phyloP scores from a whole-genome alignment of 1,140 invertebrate species.

The Proales similis region DNA sequence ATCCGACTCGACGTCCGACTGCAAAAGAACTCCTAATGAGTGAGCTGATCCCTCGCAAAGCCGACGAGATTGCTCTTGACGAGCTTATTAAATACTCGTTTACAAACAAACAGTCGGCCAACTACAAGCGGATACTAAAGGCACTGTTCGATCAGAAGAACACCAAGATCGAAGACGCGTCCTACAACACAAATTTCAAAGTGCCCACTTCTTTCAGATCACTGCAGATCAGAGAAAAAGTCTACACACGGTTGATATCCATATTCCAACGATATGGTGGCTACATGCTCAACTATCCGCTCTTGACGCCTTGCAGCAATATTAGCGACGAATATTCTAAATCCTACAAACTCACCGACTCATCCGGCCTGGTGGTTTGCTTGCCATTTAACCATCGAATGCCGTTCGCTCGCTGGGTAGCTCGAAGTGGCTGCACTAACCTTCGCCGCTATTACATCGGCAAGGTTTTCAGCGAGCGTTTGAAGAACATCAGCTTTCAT shows the following conservation, averaged over 20 bases:
- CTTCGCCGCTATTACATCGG: constrained; percentile 30
- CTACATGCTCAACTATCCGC: constrained; percentile 26
- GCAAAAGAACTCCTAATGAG: constrained; percentile 17
- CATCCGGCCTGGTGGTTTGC: constrained; percentile 21
- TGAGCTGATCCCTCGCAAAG: constrained; percentile 18
- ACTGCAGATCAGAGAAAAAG: constrained; percentile 15
- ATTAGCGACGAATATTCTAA: constrained; percentile 27
- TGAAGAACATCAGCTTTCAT: constrained; percentile 17
- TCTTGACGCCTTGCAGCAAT: constrained; percentile 21
- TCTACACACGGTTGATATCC: constrained; percentile 4
- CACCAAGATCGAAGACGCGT: constrained; percentile 11
- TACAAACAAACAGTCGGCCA: constrained; percentile 21
- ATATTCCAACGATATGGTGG: constrained; percentile 31
- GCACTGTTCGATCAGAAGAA: constrained; percentile 28
- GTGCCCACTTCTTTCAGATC: not conserved
- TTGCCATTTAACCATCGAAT: constrained; percentile 30
- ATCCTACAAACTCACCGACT: constrained; percentile 9
- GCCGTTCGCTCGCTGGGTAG: constrained; percentile 19
- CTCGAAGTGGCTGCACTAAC: constrained; percentile 14
- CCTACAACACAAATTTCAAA: constrained; percentile 17
- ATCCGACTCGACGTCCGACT: constrained; percentile 1
- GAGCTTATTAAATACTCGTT: constrained; percentile 32
- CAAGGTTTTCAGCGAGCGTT: constrained; percentile 14
- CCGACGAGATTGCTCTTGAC: constrained; percentile 25
- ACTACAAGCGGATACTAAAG: constrained; percentile 27